Percentiles rank a stretch among this genome's conserved stretches.
These are phyloP conservation scores for Zygogramma bicolorata DNA, from an alignment of 2,888 invertebrate genomes.

Conservation along the genomic window DNA sequence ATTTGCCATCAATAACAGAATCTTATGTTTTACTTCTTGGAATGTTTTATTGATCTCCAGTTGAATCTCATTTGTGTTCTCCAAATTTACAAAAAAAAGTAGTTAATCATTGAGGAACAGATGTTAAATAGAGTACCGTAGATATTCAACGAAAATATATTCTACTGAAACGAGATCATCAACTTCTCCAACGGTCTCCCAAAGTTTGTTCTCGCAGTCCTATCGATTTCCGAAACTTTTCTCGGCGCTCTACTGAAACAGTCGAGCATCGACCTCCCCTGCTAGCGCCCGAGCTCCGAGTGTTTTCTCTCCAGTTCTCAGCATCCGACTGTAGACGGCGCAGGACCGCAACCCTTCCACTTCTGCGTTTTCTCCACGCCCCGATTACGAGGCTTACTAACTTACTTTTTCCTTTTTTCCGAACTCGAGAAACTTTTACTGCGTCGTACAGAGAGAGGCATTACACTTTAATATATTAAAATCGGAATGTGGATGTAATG, in stretches of 20 bases:
- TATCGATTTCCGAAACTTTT: slow-evolving; percentile 33
- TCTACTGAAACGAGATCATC: too few relatives aligned
- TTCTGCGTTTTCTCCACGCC: slow-evolving; percentile 60
- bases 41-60: too few relatives aligned
- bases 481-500: slow-evolving; percentile 20
- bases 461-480: slow-evolving; percentile 38
- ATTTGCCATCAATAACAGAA: too few relatives aligned
- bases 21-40: too few relatives aligned
- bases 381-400: slow-evolving; percentile 64
- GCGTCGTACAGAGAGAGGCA: slow-evolving; percentile 45
- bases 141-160: too few relatives aligned
- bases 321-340: slow-evolving; percentile 50
- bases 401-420: slow-evolving; percentile 61
- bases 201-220: slow-evolving; percentile 26
- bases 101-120: too few relatives aligned
- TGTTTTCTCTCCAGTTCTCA: slow-evolving; percentile 34
- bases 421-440: slow-evolving; percentile 56
- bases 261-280: slow-evolving; percentile 16
- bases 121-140: too few relatives aligned
- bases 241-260: slow-evolving; percentile 17
- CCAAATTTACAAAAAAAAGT: too few relatives aligned
- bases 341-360: slow-evolving; percentile 59
- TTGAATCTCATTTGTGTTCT: too few relatives aligned
- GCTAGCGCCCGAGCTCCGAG: not conserved
- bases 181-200: not conserved